A percentile compares a stretch with the other conserved stretches of the same genome.
Conservation (phyloP, 2,113 vertebrate species). For the Catagonus wagneri region DNA sequence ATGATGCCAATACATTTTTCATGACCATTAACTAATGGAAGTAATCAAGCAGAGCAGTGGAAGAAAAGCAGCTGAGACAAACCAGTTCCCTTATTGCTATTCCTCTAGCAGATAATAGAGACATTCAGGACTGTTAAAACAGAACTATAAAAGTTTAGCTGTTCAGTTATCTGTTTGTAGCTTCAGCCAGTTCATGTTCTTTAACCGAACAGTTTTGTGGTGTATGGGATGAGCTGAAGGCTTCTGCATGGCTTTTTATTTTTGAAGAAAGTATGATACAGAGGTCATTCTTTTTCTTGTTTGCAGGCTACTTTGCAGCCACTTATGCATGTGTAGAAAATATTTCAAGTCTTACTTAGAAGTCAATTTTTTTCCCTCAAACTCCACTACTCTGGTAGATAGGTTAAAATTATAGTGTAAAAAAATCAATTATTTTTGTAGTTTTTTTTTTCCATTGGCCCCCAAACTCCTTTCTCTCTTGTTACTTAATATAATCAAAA, state of each 20-base stretch:
- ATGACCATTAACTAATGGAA: not conserved
- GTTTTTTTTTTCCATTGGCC: not conserved
- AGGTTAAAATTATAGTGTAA: not conserved
- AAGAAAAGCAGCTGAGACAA: not conserved
- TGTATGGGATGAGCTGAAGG: not conserved
- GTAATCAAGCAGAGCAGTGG: not conserved
- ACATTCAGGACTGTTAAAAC: not conserved
- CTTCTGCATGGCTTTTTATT: not conserved
- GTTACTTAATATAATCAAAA: not conserved
- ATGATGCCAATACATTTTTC: not conserved
- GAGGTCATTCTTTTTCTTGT: not conserved
- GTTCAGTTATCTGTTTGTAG: not conserved
- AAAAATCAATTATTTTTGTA: not conserved
- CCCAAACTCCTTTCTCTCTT: not conserved
- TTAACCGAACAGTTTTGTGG: not conserved
- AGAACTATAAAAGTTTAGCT: not conserved
- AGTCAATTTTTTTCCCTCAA: not conserved
- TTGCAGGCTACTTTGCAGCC: not conserved
- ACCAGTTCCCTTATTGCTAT: not conserved
- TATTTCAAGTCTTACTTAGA: not conserved
- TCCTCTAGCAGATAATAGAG: not conserved
- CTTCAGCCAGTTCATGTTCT: not conserved
- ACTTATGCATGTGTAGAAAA: not conserved
- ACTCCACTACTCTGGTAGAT: not conserved
- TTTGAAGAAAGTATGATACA: not conserved